Percentiles rank a stretch among this genome's conserved stretches.
These are phyloP conservation scores for Bombus haemorrhoidalis DNA, from an alignment of 1,140 invertebrate species.

Conservation along the genomic window DNA sequence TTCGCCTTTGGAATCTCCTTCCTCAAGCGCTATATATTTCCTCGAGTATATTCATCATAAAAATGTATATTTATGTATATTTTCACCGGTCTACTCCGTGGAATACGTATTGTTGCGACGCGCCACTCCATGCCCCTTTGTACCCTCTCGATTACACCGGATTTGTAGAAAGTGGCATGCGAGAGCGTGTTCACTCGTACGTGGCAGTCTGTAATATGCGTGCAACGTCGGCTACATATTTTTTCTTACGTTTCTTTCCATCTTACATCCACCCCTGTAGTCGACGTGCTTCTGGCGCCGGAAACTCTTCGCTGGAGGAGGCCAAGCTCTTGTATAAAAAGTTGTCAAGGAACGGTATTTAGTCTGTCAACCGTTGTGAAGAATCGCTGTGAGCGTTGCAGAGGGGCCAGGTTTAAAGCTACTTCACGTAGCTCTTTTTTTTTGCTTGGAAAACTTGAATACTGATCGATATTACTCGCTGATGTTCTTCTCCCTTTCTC, in stretches of 20 bases:
- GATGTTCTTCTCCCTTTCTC: not conserved
- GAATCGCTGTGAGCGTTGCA: constrained; percentile 57
- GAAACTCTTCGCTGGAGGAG: constrained; percentile 20
- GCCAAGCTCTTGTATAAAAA: constrained; percentile 54
- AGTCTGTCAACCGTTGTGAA: constrained; percentile 65
- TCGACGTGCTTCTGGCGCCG: constrained; percentile 4
- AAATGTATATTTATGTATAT: constrained; percentile 71
- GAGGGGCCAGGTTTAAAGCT: constrained; percentile 34
- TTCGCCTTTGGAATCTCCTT: constrained; percentile 45
- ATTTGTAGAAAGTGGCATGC: constrained; percentile 32
- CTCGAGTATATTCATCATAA: constrained; percentile 69
- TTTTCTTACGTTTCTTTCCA: constrained; percentile 27
- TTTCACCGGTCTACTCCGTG: constrained; percentile 35
- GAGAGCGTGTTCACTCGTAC: constrained; percentile 9
- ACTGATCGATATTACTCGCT: constrained; percentile 18
- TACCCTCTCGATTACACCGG: constrained; percentile 41
- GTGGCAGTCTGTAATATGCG: constrained; percentile 27
- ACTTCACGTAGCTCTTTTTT: constrained; percentile 23
- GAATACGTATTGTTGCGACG: constrained; percentile 63
- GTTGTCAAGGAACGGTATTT: constrained; percentile 66
- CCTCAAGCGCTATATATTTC: constrained; percentile 28
- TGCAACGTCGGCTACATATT: constrained; percentile 55
- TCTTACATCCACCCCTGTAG: constrained; percentile 13
- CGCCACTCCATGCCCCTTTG: constrained; percentile 9
- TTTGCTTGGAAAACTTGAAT: not conserved